Evolutionary conservation across 2,888 invertebrate species (phyloP).

Genomic region (Tinea semifulvella): DNA sequence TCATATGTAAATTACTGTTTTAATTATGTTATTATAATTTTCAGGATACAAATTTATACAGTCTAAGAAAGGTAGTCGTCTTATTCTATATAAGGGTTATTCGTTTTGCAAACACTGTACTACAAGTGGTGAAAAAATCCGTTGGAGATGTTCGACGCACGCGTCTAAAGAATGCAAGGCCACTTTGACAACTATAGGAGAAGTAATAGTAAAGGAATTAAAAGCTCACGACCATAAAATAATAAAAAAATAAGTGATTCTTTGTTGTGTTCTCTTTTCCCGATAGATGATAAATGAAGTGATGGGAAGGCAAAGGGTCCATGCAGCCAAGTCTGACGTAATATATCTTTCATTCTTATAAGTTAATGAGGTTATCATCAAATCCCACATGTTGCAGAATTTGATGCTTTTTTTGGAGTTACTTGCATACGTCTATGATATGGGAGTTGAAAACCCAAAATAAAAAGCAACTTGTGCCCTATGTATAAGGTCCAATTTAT

Average conservation of each 20-base stretch:
- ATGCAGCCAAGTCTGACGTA: too few species aligned
- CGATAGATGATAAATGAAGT: too few species aligned
- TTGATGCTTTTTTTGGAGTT: too few species aligned
- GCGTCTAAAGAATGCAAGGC: conserved; percentile 15
- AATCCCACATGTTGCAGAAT: too few species aligned
- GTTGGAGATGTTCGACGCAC: background rate
- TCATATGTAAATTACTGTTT: too few species aligned
- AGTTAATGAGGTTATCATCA: too few species aligned
- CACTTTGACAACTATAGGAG: conserved; percentile 9
- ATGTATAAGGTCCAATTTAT: too few species aligned
- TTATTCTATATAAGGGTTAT: background rate
- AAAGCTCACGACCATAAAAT: conserved; percentile 9
- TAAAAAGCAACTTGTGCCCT: too few species aligned
- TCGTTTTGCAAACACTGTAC: background rate
- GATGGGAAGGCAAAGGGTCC: too few species aligned
- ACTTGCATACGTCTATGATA: conserved; percentile 7
- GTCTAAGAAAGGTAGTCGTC: background rate
- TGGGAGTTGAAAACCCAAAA: too few species aligned
- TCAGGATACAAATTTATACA: background rate
- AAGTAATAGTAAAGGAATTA: conserved; percentile 11
- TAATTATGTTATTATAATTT: background rate
- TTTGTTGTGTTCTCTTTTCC: too few species aligned
- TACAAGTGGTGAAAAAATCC: background rate
- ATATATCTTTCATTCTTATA: too few species aligned
- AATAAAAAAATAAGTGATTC: background rate